Percentiles rank a stretch among this genome's conserved stretches.
phyloP scores from a whole-genome alignment of 2,888 invertebrate species.

The Suillia variegata region DNA sequence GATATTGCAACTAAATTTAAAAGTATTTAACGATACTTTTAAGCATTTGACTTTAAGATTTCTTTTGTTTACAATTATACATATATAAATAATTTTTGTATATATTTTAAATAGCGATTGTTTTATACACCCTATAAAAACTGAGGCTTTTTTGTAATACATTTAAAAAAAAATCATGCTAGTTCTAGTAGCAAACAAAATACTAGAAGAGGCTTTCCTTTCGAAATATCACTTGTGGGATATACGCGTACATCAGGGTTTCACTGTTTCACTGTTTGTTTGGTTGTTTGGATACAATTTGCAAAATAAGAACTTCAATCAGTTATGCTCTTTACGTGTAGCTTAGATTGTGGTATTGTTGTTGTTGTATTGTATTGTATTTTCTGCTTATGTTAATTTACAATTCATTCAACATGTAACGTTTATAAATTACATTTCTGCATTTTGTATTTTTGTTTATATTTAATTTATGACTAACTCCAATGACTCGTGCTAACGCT shows the following conservation, averaged over 20 bases:
- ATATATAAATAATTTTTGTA: not conserved
- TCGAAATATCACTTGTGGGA: not conserved
- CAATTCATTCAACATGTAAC: not conserved
- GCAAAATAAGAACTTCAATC: slow-evolving; percentile 3
- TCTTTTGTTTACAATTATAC: not conserved
- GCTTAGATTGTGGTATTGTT: not conserved
- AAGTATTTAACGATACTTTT: not conserved
- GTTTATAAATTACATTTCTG: slow-evolving; percentile 6
- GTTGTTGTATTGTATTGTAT: slow-evolving; percentile 9
- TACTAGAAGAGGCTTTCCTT: not conserved
- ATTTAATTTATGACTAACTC: slow-evolving; percentile 25
- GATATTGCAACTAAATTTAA: not conserved
- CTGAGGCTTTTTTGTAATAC: not conserved
- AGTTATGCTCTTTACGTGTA: no score
- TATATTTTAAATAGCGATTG: not conserved
- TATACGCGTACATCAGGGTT: not conserved
- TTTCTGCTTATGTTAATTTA: slow-evolving; percentile 7
- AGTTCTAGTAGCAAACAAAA: not conserved
- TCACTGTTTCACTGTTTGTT: not conserved
- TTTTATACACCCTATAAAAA: not conserved
- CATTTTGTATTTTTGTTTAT: slow-evolving; percentile 1
- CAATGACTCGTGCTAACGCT: slow-evolving; percentile 23
- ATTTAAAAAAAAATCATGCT: not conserved
- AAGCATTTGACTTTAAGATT: not conserved
- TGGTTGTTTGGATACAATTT: not conserved